A percentile compares a stretch with the other conserved stretches of the same genome.
These are phyloP conservation scores for Harpalus rubripes DNA, from an alignment of 2,888 invertebrate genomes.

Conservation along the genomic window DNA sequence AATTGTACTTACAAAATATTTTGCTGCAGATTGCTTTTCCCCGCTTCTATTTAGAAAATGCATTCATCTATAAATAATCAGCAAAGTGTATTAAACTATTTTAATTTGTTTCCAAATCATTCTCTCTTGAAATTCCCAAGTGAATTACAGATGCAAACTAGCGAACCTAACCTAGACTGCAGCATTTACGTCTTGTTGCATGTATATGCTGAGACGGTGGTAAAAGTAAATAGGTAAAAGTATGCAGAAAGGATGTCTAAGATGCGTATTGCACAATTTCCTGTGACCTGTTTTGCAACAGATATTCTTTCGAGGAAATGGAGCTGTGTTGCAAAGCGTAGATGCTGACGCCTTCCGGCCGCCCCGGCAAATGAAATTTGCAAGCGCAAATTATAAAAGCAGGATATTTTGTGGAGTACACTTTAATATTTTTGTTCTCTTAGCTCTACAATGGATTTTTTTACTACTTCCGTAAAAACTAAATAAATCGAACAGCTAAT, in stretches of 20 bases:
- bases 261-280: slow-evolving; percentile 62
- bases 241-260: slow-evolving; percentile 40
- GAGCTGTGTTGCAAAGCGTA: background rate
- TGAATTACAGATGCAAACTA: slow-evolving; percentile 3
- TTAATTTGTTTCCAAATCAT: slow-evolving; percentile 31
- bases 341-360: background rate
- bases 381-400: background rate
- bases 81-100: slow-evolving; percentile 14
- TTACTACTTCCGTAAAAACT: too few species aligned
- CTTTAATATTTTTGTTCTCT: background rate
- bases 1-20: background rate
- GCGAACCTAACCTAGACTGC: background rate
- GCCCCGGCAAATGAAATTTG: background rate
- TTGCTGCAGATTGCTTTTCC: background rate
- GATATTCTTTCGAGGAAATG: slow-evolving; percentile 35
- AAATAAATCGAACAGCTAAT: too few species aligned
- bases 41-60: background rate
- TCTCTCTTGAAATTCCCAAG: background rate
- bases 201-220: background rate
- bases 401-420: background rate
- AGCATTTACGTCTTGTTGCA: background rate
- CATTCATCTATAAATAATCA: background rate
- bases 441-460: too few species aligned
- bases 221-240: slow-evolving; percentile 43
- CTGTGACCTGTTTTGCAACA: slow-evolving; percentile 59